These are phyloP conservation scores for Hippolais icterina DNA, from an alignment of 2,113 vertebrate species.

Conservation along the genomic window DNA sequence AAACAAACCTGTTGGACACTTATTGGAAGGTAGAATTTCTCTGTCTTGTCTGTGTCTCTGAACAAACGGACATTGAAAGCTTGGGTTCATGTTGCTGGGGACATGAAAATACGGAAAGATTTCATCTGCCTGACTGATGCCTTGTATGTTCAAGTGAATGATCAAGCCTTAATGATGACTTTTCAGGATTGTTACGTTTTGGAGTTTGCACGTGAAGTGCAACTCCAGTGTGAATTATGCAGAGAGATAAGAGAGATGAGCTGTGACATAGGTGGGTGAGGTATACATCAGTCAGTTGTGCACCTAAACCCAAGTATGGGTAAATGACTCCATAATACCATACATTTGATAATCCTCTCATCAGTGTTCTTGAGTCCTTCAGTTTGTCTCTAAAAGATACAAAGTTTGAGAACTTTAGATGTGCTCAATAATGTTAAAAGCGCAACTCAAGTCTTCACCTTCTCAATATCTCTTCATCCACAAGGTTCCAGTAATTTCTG, in stretches of 20 bases:
- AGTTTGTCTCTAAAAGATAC: background rate
- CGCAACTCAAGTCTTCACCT: background rate
- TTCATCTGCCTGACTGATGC: background rate
- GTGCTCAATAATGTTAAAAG: background rate
- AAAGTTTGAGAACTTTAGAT: background rate
- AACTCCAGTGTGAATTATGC: background rate
- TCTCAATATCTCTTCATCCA: background rate
- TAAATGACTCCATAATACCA: background rate
- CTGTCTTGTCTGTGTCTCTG: background rate
- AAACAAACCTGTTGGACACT: slow-evolving; percentile 73
- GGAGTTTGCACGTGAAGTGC: background rate
- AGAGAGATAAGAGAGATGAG: background rate
- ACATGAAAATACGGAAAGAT: background rate
- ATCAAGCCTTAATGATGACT: background rate
- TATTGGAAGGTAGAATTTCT: slow-evolving; percentile 66
- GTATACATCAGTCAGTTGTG: background rate
- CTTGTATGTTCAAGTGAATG: background rate
- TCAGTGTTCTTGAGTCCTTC: background rate
- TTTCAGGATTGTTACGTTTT: background rate
- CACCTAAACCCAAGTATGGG: background rate
- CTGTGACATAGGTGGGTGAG: background rate
- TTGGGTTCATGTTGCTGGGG: background rate
- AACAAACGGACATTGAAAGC: background rate
- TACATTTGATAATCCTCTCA: background rate
- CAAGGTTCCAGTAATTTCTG: background rate